A percentile compares a stretch with the other conserved stretches of the same genome.
phyloP scores from a whole-genome alignment of 1,140 invertebrate genomes.

The Hycleus cichorii region DNA sequence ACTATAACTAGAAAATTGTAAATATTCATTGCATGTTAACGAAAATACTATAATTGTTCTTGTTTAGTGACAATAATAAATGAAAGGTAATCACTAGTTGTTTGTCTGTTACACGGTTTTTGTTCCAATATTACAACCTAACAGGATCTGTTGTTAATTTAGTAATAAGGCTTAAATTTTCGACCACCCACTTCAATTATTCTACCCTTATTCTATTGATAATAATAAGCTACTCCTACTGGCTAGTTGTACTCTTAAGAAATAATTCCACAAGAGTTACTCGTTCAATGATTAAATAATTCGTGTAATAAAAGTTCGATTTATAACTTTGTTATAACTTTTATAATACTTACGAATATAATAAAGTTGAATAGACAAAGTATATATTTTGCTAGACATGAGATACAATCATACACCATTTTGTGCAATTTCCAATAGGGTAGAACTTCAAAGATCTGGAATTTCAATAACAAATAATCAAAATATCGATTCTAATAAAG shows the following conservation, averaged over 20 bases:
- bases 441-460: too few species aligned
- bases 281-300: not conserved
- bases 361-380: conserved; percentile 69
- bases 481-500: too few species aligned
- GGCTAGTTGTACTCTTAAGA: not conserved
- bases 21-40: too few species aligned
- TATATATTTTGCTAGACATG: conserved; percentile 63
- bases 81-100: not conserved
- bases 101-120: too few species aligned
- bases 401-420: conserved; percentile 48
- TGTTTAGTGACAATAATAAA: not conserved
- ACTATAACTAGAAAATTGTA: too few species aligned
- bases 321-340: not conserved
- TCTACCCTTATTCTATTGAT: too few species aligned
- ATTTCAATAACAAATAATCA: too few species aligned
- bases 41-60: not conserved
- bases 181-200: not conserved
- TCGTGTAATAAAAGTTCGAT: conserved; percentile 8
- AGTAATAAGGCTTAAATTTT: too few species aligned
- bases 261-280: not conserved
- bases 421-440: conserved; percentile 3
- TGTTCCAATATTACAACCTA: too few species aligned
- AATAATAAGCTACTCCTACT: too few species aligned
- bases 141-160: too few species aligned
- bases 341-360: conserved; percentile 60